Evolutionary conservation across 1,140 invertebrate species (phyloP).

Genomic region (Sycophila sp.): DNA sequence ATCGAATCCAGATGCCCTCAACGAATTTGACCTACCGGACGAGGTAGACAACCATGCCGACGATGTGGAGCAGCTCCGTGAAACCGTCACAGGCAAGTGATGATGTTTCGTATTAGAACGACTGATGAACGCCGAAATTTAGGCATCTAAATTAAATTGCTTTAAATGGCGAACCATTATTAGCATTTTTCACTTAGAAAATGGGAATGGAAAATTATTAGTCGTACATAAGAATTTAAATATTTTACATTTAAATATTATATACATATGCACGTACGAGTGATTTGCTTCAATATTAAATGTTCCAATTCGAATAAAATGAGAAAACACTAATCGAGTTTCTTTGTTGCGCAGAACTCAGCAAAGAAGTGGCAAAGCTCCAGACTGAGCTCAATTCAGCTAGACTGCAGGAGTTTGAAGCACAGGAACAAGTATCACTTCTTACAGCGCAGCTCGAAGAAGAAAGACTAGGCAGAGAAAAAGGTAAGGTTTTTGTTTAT

Average conservation of each 20-base stretch:
- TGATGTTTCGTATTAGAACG: background rate
- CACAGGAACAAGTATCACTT: constrained; percentile 70
- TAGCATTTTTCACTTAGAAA: too few relatives aligned
- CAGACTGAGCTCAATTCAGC: constrained; percentile 75
- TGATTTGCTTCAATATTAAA: too few relatives aligned
- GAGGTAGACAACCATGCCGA: constrained; percentile 70
- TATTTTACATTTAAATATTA: too few relatives aligned
- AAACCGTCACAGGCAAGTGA: constrained; percentile 68
- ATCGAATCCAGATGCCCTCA: constrained; percentile 53
- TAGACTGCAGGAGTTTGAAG: constrained; percentile 76
- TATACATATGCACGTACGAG: too few relatives aligned
- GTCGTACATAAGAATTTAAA: too few relatives aligned
- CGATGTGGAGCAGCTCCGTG: constrained; percentile 74
- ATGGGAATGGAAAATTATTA: too few relatives aligned
- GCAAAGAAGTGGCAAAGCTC: constrained; percentile 71
- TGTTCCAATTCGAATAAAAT: constrained; percentile 10
- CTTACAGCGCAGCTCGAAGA: constrained; percentile 68
- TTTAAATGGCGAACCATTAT: too few relatives aligned
- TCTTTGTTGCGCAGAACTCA: constrained; percentile 68
- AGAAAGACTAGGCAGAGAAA: constrained; percentile 64
- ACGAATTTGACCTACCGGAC: constrained; percentile 57
- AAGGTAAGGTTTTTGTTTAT: constrained; percentile 57
- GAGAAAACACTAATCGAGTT: background rate
- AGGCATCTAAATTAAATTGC: too few relatives aligned
- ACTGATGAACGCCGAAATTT: too few relatives aligned